These are phyloP conservation scores for Triplophysa rosa DNA, from an alignment of 2,113 vertebrate species.

Conservation along the genomic window DNA sequence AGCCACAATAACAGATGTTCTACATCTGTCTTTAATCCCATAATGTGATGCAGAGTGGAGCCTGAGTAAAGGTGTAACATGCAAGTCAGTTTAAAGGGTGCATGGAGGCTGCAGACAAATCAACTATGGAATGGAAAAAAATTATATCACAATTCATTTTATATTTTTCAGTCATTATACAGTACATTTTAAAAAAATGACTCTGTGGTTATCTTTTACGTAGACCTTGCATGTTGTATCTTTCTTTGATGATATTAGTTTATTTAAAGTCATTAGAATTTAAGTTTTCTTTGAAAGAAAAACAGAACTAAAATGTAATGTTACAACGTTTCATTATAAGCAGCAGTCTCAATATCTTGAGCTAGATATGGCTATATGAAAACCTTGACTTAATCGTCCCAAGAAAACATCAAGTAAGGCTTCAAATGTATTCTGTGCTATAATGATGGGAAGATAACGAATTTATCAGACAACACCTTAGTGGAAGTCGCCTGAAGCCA, in stretches of 20 bases:
- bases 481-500: slow-evolving; percentile 9
- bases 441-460: neutral
- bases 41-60: neutral
- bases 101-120: neutral
- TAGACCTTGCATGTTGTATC: too few relatives aligned
- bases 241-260: too few relatives aligned
- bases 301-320: too few relatives aligned
- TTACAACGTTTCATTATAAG: too few relatives aligned
- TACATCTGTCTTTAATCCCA: neutral
- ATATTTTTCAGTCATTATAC: too few relatives aligned
- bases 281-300: too few relatives aligned
- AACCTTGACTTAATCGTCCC: neutral
- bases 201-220: too few relatives aligned
- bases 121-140: too few relatives aligned
- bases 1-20: neutral
- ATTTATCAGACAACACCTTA: neutral
- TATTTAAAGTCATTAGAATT: too few relatives aligned
- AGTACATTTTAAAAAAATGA: too few relatives aligned
- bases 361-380: neutral
- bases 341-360: neutral
- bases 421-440: slow-evolving; percentile 9
- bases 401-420: neutral
- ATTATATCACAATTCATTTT: too few relatives aligned
- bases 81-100: neutral
- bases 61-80: neutral